These are phyloP conservation scores for Myotis findleyi DNA, from an alignment of 2,797 vertebrate species.

Conservation along the genomic window DNA sequence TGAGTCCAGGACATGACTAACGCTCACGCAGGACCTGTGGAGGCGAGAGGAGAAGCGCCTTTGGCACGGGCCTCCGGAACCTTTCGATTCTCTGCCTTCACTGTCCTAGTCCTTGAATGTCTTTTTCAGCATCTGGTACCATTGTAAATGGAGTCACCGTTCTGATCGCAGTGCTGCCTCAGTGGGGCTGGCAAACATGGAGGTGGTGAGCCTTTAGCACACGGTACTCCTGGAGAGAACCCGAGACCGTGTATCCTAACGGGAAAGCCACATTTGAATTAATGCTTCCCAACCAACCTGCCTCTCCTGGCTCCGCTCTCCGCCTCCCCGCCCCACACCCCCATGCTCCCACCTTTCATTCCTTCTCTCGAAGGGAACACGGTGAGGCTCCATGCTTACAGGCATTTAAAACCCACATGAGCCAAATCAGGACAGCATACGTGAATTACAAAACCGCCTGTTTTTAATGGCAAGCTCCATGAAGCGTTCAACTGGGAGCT, in stretches of 20 bases:
- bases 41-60: not conserved
- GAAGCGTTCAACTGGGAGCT: not conserved
- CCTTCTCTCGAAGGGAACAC: not conserved
- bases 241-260: not conserved
- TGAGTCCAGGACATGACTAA: not conserved
- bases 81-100: not conserved
- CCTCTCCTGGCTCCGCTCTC: not conserved
- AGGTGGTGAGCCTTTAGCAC: not conserved
- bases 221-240: not conserved
- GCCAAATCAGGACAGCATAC: not conserved
- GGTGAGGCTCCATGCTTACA: not conserved
- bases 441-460: not conserved
- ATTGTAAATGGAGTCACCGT: not conserved
- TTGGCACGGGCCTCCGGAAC: rapidly evolving
- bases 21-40: not conserved
- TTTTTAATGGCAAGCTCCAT: not conserved
- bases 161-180: not conserved
- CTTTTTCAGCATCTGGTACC: not conserved
- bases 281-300: not conserved
- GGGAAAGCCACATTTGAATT: not conserved
- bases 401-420: not conserved
- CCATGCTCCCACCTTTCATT: not conserved
- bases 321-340: not conserved
- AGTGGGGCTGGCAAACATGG: not conserved
- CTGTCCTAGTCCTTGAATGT: too few species aligned